Base-by-base conservation (phyloP, 35 echinoderm and acorn worm species). In the Lytechinus variegatus region DNA sequence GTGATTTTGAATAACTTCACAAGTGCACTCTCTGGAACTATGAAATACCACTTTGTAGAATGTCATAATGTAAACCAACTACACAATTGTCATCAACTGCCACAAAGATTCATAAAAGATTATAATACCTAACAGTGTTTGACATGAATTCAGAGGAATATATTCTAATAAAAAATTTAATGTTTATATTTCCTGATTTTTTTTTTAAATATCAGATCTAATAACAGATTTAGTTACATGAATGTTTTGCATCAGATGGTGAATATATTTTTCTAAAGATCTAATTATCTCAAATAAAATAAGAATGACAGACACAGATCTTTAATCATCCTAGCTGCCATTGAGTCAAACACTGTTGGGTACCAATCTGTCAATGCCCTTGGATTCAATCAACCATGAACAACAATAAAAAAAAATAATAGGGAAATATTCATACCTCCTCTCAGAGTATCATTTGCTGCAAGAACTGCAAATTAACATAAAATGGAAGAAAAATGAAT, bases 381-480 rank as follows among this genome's bases (percentile, higher is more conserved):
- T 5, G 21, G 6, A 79, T 79, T 6, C 21, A 79, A 79, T 79
- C 19, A 19, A 79, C 3, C 66, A 79, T 79, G 66, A 19, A 79
- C 66, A 79, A 79, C 66, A 79, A 19, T 7, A 79, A 79, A 79
- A 55, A 94, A 51, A 28, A 71, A 87, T 53, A 87, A 72, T 87
- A 10, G 33, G 86, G n/a, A 55, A 29, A 9, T 94, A 12, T 27
- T 94, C 97, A 96, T 96, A 97, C 97, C 97, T 96, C 97, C 97
- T 88, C 97, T 93, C 33, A 98, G 55, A 86, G 95, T 94, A 27
- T 98, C 97, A 95, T 98, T 98, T 54, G 97, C 96, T 71, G 96
- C 96, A 86, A 98, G 96, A 72, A 98, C 97, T 98, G 92, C 91
- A 95, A 93, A 71, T 27, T 21, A 54, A 90, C 52, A 58, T 58